Conservation (phyloP, 2,888 invertebrate genomes). For the Lamellibrachia satsuma region DNA sequence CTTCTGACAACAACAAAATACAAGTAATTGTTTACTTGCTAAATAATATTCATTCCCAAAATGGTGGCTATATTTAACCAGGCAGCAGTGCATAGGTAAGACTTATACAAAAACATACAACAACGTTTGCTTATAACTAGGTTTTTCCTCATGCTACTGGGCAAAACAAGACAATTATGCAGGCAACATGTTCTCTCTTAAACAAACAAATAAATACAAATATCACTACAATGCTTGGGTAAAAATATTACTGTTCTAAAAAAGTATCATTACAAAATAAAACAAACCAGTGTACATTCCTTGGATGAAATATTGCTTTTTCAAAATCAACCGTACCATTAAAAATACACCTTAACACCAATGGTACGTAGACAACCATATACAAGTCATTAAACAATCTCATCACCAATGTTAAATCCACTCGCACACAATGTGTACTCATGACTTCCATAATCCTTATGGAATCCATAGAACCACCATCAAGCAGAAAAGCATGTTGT, state of each 20-base stretch:
- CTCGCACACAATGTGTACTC: background rate
- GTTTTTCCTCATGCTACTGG: too few relatives aligned
- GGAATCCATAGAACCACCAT: background rate
- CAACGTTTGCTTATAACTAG: too few relatives aligned
- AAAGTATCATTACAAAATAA: background rate
- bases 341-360: background rate
- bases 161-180: too few relatives aligned
- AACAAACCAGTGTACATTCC: background rate
- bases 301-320: background rate
- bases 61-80: too few relatives aligned
- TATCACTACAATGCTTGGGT: background rate
- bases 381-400: background rate
- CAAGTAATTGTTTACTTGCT: too few relatives aligned
- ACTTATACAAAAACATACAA: too few relatives aligned
- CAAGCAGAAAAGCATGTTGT: background rate
- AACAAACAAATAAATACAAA: background rate
- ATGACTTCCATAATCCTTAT: background rate
- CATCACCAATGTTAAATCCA: background rate
- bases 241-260: background rate
- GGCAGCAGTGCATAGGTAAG: too few relatives aligned
- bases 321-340: background rate
- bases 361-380: background rate
- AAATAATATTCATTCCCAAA: too few relatives aligned
- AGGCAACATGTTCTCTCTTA: too few relatives aligned
- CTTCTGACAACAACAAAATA: too few relatives aligned